Evolutionary conservation across 2,888 invertebrate species (phyloP), one percentile per base, ranked within the genome.

Genomic region (Clunio marinus): DNA sequence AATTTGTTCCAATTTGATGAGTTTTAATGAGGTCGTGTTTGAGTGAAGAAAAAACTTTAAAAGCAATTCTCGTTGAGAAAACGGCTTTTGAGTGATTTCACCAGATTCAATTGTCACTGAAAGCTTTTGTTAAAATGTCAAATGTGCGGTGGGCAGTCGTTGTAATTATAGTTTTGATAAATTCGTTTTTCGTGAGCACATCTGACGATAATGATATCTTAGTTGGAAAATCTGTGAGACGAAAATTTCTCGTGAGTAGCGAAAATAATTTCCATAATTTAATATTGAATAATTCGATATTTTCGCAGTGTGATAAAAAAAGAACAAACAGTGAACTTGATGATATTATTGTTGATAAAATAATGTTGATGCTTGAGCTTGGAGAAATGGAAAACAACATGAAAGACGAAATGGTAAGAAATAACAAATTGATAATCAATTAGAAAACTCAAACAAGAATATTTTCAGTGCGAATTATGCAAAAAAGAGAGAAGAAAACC

Each of bases 21-120:
- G 2, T 3, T 41, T 41, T 41, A 41, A 41, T 41, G 41, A 41
- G 41, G 15, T 41, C 41, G 10, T 10, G 41, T 41, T 41, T 41
- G 41, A n/a, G n/a, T n/a, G n/a, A n/a, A n/a, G n/a, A 41, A 32
- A 41, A 41, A n/a, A 41, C 10, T 41, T 41, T 41, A 41, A 41
- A 41, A 41, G 41, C 41, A 41, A 41, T 41, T 41, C 32, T 32
- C 10, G 7, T 41, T 15, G 41, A 5, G 4, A 2, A 41, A 41
- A 41, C 10, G 15, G 41, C 2, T 41, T 41, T 41, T 41, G 10
- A 32, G 32, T 32, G 32, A 32, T 32, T 32, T 32, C 15, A 2
- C 15, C 41, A n/a, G 4, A n/a, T 15, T 10, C 41, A 41, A 41
- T 41, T 41, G 41, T n/a, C 41, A 41, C 15, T 41, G 15, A 41